Evolutionary conservation across 1,140 invertebrate genomes (phyloP).

Genomic region (Monochamus saltuarius): DNA sequence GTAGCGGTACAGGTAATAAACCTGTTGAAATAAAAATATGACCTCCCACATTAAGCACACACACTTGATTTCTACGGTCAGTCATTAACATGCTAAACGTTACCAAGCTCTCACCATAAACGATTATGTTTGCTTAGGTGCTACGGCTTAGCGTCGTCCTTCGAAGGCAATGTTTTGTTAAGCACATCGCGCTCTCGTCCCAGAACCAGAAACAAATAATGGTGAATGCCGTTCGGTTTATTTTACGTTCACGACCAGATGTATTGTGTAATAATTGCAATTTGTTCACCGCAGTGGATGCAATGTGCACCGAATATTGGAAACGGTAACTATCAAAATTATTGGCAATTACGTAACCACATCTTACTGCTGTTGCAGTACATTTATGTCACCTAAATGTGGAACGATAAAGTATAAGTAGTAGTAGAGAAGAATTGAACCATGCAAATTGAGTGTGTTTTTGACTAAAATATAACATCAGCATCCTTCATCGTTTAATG

Average conservation of each 20-base stretch:
- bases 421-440: too few species aligned
- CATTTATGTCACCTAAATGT: too few species aligned
- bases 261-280: too few species aligned
- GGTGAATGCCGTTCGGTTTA: constrained; percentile 9
- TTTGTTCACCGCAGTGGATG: too few species aligned
- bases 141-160: constrained; percentile 17
- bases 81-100: constrained; percentile 26
- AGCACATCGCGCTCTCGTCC: constrained; percentile 13
- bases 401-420: too few species aligned
- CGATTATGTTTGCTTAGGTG: constrained; percentile 29
- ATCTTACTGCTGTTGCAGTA: too few species aligned
- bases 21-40: constrained; percentile 28
- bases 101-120: constrained; percentile 25
- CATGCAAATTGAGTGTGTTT: too few species aligned
- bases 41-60: constrained; percentile 21
- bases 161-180: constrained; percentile 8
- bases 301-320: too few species aligned
- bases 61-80: background rate
- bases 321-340: too few species aligned
- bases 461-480: too few species aligned
- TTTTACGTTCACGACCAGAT: constrained; percentile 5
- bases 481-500: too few species aligned
- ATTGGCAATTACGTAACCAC: too few species aligned
- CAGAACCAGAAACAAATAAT: constrained; percentile 17
- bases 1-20: constrained; percentile 13